Evolutionary conservation across 2,888 invertebrate genomes (phyloP).

Genomic region (Cantharis rufa): DNA sequence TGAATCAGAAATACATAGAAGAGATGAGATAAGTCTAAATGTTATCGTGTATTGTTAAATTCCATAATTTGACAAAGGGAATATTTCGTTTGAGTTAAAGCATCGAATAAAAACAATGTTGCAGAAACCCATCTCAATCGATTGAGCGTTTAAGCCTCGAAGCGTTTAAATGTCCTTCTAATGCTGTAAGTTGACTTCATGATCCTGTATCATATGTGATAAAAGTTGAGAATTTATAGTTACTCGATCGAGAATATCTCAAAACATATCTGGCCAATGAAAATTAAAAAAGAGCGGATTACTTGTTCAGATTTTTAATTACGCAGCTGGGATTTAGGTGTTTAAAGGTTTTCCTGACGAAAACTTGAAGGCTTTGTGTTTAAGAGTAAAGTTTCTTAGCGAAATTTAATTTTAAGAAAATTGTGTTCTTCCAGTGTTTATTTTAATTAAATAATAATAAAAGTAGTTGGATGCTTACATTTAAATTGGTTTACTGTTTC

Average conservation of each 20-base stretch:
- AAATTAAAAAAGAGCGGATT: not conserved
- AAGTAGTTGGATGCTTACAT: not conserved
- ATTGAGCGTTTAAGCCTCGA: not conserved
- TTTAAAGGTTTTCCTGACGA: not conserved
- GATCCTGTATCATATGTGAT: not conserved
- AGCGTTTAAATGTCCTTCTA: not conserved
- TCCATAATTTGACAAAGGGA: not conserved
- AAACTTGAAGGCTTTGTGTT: not conserved
- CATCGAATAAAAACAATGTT: not conserved
- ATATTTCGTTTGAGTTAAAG: not conserved
- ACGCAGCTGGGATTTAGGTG: not conserved
- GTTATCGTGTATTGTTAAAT: not conserved
- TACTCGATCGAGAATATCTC: not conserved
- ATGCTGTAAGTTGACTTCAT: not conserved
- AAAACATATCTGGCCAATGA: not conserved
- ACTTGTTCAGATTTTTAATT: not conserved
- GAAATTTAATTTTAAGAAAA: not conserved
- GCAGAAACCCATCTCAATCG: not conserved
- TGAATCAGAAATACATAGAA: not conserved
- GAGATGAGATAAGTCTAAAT: not conserved
- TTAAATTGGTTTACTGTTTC: not conserved
- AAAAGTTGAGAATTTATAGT: not conserved
- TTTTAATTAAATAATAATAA: not conserved
- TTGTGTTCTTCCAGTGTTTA: not conserved
- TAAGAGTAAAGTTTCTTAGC: not conserved